These are phyloP conservation scores for Theropithecus gelada DNA, from an alignment of 2,113 vertebrate species.

Conservation along the genomic window DNA sequence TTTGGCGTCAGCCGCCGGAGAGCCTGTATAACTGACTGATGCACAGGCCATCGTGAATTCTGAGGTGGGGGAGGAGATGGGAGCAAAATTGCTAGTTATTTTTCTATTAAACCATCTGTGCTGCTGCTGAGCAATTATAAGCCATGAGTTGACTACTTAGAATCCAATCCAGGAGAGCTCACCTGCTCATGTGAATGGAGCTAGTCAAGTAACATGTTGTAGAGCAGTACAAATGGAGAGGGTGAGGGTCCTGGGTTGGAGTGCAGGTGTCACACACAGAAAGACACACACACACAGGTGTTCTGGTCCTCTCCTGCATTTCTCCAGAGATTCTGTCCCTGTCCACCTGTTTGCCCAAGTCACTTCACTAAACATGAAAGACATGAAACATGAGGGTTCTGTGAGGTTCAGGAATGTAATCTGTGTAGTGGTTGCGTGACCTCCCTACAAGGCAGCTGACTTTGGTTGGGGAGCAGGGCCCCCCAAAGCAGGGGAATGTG, in stretches of 20 bases:
- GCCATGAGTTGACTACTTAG: not conserved
- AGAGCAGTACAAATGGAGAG: not conserved
- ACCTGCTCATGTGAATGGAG: not conserved
- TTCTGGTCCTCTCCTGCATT: rapidly evolving
- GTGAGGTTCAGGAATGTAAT: not conserved
- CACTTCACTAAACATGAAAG: not conserved
- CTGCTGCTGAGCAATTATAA: not conserved
- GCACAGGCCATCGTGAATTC: not conserved
- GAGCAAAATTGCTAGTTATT: conserved; percentile 1
- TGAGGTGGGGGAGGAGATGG: rapidly evolving
- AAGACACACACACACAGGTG: rapidly evolving
- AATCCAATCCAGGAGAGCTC: not conserved
- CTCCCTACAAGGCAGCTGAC: not conserved
- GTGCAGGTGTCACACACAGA: not conserved
- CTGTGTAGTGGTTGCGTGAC: not conserved
- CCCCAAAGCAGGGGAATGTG: not conserved
- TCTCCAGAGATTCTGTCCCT: not conserved
- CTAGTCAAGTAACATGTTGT: rapidly evolving
- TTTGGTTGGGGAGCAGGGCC: not conserved
- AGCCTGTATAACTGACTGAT: not conserved
- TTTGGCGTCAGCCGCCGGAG: not conserved
- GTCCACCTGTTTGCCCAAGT: not conserved
- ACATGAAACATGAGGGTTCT: not conserved
- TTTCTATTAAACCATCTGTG: conserved; percentile 55
- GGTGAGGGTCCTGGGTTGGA: rapidly evolving